Evolutionary conservation across 1,140 invertebrate species (phyloP).

Genomic region (Anoplolepis gracilipes): DNA sequence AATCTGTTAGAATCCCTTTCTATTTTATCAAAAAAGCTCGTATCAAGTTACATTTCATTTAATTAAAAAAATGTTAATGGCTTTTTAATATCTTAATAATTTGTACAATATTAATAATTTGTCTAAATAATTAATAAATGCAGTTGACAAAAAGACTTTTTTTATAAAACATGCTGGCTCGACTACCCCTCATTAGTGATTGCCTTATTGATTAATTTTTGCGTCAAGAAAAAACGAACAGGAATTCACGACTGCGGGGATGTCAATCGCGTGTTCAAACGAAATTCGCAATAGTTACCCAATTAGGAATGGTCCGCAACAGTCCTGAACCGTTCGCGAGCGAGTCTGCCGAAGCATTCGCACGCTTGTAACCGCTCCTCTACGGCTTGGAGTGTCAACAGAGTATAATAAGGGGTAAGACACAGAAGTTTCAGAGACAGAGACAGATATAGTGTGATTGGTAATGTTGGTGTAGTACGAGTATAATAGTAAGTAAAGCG

Average conservation of each 20-base stretch:
- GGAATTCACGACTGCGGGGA: not conserved
- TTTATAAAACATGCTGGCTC: not conserved
- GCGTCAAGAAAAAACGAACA: not conserved
- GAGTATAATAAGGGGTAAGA: conserved; percentile 42
- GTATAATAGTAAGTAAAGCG: conserved; percentile 43
- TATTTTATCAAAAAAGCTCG: not conserved
- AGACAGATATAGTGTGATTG: conserved; percentile 41
- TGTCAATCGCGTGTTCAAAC: conserved; percentile 19
- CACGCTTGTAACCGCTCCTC: conserved; percentile 65
- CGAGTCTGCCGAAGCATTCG: conserved; percentile 67
- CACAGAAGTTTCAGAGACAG: conserved; percentile 52
- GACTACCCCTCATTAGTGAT: conserved; percentile 5
- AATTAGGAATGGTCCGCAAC: conserved; percentile 81
- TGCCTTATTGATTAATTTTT: not conserved
- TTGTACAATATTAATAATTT: not conserved
- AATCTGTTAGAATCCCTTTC: not conserved
- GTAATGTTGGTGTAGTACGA: conserved; percentile 43
- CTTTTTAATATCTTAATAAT: not conserved
- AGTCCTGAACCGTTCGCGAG: conserved; percentile 76
- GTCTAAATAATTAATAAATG: not conserved
- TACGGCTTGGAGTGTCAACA: conserved; percentile 51
- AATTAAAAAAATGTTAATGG: not conserved
- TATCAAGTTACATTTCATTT: not conserved
- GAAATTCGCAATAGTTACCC: conserved; percentile 42
- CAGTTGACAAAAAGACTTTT: not conserved